Evolutionary conservation across 1,140 invertebrate genomes (phyloP).

Genomic region (Drosophila azteca): DNA sequence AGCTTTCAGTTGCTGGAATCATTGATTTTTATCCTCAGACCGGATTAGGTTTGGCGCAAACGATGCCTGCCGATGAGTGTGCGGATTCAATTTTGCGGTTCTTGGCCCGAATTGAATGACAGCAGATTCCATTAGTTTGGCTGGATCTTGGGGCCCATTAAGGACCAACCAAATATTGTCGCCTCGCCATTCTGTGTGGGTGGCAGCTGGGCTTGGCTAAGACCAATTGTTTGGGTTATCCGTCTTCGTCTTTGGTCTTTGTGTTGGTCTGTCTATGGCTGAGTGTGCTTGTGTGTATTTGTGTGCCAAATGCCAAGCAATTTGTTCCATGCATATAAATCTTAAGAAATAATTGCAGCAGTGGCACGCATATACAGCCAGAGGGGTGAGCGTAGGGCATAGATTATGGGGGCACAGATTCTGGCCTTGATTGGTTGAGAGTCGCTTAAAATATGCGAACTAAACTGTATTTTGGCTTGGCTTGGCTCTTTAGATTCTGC

Average conservation of each 20-base stretch:
- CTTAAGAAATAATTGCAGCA: constrained; percentile 52
- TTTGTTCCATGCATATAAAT: constrained; percentile 72
- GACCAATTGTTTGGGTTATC: constrained; percentile 39
- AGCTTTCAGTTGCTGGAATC: constrained; percentile 27
- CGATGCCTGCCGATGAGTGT: constrained; percentile 14
- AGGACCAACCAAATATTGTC: constrained; percentile 8
- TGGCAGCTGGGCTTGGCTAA: constrained; percentile 22
- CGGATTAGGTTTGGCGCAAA: constrained; percentile 4
- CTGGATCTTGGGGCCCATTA: constrained; percentile 19
- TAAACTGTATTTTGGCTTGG: constrained; percentile 57
- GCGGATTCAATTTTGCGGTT: not conserved
- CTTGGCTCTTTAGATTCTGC: constrained; percentile 59
- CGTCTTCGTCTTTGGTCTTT: constrained; percentile 40
- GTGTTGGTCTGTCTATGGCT: constrained; percentile 5
- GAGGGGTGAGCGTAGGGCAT: constrained; percentile 16
- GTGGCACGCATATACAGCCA: constrained; percentile 35
- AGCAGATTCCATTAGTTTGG: constrained; percentile 34
- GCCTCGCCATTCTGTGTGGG: constrained; percentile 24
- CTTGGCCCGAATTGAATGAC: constrained; percentile 10
- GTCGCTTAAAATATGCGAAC: constrained; percentile 63
- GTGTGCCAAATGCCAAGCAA: constrained; percentile 62
- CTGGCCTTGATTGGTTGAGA: constrained; percentile 49
- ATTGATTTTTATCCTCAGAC: constrained; percentile 29
- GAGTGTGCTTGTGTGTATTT: constrained; percentile 1
- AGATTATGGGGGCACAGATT: constrained; percentile 16